Conservation (phyloP, 2,888 invertebrate species). For the Euplagia quadripunctaria region DNA sequence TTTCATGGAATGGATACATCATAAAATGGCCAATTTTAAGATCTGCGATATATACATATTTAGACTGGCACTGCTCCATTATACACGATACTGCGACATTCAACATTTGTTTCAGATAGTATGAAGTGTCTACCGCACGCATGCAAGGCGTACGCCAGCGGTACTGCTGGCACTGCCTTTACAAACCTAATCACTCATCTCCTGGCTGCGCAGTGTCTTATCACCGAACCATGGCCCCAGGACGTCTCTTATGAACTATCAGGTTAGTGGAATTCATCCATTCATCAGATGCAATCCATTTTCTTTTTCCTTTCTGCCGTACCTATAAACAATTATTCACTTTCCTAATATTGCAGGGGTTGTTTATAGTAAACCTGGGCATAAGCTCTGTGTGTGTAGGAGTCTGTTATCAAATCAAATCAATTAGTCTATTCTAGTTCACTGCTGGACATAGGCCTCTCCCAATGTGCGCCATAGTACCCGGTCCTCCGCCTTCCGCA, state of each 20-base stretch:
- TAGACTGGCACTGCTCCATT: neutral
- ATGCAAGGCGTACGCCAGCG: conserved; percentile 61
- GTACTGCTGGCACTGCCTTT: conserved; percentile 70
- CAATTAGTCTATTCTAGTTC: too few species aligned
- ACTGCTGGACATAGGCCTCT: too few species aligned
- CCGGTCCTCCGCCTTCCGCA: too few species aligned
- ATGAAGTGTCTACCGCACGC: conserved; percentile 67
- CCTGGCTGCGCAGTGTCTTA: conserved; percentile 73
- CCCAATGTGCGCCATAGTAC: too few species aligned
- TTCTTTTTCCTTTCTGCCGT: too few species aligned
- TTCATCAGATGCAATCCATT: neutral
- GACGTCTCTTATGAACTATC: conserved; percentile 67
- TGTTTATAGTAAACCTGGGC: too few species aligned
- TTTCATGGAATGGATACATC: too few species aligned
- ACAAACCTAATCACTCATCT: conserved; percentile 71
- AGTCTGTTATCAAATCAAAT: too few species aligned
- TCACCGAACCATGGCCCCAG: conserved; percentile 73
- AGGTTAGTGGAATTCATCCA: conserved; percentile 55
- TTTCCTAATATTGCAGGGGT: too few species aligned
- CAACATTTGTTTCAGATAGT: conserved; percentile 31
- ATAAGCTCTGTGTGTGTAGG: too few species aligned
- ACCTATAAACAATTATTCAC: too few species aligned
- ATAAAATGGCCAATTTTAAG: too few species aligned
- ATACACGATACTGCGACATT: neutral
- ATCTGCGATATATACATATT: neutral